Evolutionary conservation across 2,888 invertebrate species (phyloP), one percentile per base, ranked within the genome.

Genomic region (Prionchulus punctatus): DNA sequence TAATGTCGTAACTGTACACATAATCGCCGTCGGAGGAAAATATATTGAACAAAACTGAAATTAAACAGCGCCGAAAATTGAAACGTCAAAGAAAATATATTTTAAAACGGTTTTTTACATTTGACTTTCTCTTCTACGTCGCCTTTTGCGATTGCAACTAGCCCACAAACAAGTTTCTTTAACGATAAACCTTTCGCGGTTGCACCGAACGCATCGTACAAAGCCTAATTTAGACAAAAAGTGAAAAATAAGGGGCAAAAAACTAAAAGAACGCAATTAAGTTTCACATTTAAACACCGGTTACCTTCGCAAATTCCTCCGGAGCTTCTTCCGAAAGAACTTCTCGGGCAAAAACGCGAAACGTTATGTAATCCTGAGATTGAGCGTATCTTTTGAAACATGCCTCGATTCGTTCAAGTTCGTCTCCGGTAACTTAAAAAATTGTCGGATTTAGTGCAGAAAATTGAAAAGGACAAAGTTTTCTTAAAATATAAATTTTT

Each of bases 321-420:
- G 89, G 89, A 26, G 89, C 86, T 54, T 85, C 83, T 72, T 88
- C 87, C 64, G 87, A 86, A 58, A 89, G 76, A 54, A 89, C 87
- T 74, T 88, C 86, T 69, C 82, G 81, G 56, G 82, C 81, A 73
- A 90, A 89, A 47, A 82, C 81, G 67, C 80, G 77, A 64, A 80
- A 76, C 67, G 74, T 73, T 53, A 66, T 64, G 27, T 81, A 81
- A 68, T 78, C 80, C 59, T 81, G 77, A 59, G 84, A 83, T n/a
- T n/a, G n/a, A 56, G 86, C 83, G 64, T 84, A 81, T 69, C 85
- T 79, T 71, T 86, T 86, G 73, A 87, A 89, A 51, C 88, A 86
- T 74, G 88, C 87, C 69, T 83, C 83, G 58, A 89, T 80, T 64
- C 88, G 79, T 71, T 84, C 83, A 66, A 83, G 77, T 74, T 89